Percentiles rank a stretch among this genome's conserved stretches.
These are phyloP conservation scores for Morus bassanus DNA, from an alignment of 2,797 vertebrate species.

Conservation along the genomic window DNA sequence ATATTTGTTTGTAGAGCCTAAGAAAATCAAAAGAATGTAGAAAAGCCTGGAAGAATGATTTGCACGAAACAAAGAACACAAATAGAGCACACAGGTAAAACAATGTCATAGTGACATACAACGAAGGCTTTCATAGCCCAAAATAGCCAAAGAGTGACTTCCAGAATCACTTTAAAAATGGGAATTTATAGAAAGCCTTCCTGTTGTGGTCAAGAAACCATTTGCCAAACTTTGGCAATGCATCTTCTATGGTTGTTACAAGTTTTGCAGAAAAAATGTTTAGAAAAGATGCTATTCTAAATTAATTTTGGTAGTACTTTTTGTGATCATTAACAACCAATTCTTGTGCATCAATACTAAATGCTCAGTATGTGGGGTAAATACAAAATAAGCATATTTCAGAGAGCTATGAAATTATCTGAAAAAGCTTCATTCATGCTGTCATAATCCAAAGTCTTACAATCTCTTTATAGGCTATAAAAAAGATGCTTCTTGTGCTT, in stretches of 20 bases:
- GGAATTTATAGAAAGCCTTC: not conserved
- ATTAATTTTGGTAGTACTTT: not conserved
- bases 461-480: not conserved
- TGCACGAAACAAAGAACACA: not conserved
- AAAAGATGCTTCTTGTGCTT: not conserved
- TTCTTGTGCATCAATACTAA: not conserved
- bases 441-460: not conserved
- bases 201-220: not conserved
- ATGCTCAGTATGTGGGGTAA: not conserved
- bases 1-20: not conserved
- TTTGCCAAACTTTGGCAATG: not conserved
- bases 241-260: not conserved
- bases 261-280: not conserved
- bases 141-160: not conserved
- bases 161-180: not conserved
- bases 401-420: not conserved
- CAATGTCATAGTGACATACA: not conserved
- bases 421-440: not conserved
- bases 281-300: not conserved
- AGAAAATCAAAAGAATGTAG: not conserved
- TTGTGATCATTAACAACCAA: not conserved
- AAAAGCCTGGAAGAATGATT: not conserved
- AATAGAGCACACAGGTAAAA: not conserved
- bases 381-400: not conserved
- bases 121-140: not conserved